phyloP scores from a whole-genome alignment of 2,888 invertebrate genomes.

The Bombylius major region DNA sequence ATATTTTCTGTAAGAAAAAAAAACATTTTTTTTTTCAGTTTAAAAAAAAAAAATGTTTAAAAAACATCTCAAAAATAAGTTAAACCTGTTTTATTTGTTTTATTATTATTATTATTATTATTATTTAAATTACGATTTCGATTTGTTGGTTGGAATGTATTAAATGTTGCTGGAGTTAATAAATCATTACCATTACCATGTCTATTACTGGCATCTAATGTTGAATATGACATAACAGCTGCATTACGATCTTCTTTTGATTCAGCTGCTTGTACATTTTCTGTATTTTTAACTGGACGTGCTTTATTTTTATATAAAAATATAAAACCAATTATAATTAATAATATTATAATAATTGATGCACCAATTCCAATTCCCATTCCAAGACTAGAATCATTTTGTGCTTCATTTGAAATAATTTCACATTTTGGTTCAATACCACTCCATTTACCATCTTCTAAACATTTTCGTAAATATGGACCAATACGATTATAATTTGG shows the following conservation, averaged over 20 bases:
- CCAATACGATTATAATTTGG: slow-evolving; percentile 74
- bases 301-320: slow-evolving; percentile 74
- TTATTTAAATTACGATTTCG: slow-evolving; percentile 9
- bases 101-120: background rate
- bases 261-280: slow-evolving; percentile 76
- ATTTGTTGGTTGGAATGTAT: slow-evolving; percentile 27
- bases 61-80: background rate
- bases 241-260: slow-evolving; percentile 76
- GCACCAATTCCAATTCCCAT: slow-evolving; percentile 75
- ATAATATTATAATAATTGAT: slow-evolving; percentile 64
- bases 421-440: slow-evolving; percentile 78
- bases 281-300: slow-evolving; percentile 76
- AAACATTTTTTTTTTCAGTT: background rate
- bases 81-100: too few relatives aligned
- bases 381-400: slow-evolving; percentile 59
- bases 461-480: slow-evolving; percentile 68
- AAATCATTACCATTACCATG: slow-evolving; percentile 24
- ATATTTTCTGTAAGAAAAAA: slow-evolving; percentile 35
- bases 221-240: slow-evolving; percentile 80
- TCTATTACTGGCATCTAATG: slow-evolving; percentile 51
- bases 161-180: slow-evolving; percentile 33
- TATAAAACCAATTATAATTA: slow-evolving; percentile 64
- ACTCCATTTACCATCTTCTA: slow-evolving; percentile 75
- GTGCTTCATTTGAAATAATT: slow-evolving; percentile 53
- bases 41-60: background rate